These are phyloP conservation scores for Manduca sexta DNA, from an alignment of 1,140 invertebrate species.

Conservation along the genomic window DNA sequence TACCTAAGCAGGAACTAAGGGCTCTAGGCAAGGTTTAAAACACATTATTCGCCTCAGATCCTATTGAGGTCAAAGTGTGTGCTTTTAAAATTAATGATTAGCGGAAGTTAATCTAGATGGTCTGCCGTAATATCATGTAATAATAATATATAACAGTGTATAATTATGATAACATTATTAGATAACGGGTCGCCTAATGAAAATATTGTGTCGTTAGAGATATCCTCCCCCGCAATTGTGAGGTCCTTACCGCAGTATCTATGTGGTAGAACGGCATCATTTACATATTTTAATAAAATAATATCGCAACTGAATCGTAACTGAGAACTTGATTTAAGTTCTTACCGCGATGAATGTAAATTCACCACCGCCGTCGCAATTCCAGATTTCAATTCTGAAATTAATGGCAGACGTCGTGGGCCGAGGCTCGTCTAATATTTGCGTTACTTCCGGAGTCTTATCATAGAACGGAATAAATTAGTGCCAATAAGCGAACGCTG, in stretches of 20 bases:
- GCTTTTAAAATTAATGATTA: no score
- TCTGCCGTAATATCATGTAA: slow-evolving; percentile 8
- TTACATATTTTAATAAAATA: slow-evolving; percentile 74
- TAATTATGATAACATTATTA: slow-evolving; percentile 38
- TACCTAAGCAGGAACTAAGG: no score
- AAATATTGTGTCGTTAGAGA: slow-evolving; percentile 61
- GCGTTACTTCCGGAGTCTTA: slow-evolving; percentile 65
- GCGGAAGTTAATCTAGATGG: no score
- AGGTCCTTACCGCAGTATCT: slow-evolving; percentile 56
- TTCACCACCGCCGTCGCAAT: slow-evolving; percentile 65
- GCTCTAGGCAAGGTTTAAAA: no score
- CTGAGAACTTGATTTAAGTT: slow-evolving; percentile 73
- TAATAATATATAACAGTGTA: slow-evolving; percentile 21
- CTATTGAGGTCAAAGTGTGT: no score
- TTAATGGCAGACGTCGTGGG: slow-evolving; percentile 66
- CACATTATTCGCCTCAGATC: no score
- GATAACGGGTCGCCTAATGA: slow-evolving; percentile 52
- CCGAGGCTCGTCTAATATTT: slow-evolving; percentile 67
- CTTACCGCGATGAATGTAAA: slow-evolving; percentile 73
- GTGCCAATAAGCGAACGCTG: slow-evolving; percentile 31
- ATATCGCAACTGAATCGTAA: slow-evolving; percentile 73
- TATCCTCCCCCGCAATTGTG: slow-evolving; percentile 55
- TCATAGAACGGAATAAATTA: slow-evolving; percentile 69
- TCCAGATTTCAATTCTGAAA: slow-evolving; percentile 72
- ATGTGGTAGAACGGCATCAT: slow-evolving; percentile 57